Evolutionary conservation across 2,113 vertebrate genomes (phyloP).

Genomic region (Zingel zingel): DNA sequence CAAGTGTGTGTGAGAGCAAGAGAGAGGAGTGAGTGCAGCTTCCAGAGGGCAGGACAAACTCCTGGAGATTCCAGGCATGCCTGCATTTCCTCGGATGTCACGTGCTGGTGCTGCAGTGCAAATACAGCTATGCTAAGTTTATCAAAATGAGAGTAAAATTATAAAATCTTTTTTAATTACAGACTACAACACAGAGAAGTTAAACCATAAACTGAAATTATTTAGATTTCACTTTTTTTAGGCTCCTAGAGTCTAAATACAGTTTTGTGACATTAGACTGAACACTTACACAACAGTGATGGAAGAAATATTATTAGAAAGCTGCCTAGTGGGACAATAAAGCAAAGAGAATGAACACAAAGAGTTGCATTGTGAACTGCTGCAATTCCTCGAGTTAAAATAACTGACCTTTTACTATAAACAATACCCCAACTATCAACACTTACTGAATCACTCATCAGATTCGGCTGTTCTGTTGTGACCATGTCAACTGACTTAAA

Average conservation of each 20-base stretch:
- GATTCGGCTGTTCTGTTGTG: constrained; percentile 16
- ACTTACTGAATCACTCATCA: constrained; percentile 50
- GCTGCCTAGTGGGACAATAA: constrained; percentile 26
- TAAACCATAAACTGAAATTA: neutral
- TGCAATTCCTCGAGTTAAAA: constrained; percentile 47
- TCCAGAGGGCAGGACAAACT: constrained; percentile 64
- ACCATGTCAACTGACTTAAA: constrained; percentile 21
- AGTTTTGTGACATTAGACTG: constrained; percentile 18
- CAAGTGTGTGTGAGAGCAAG: constrained; percentile 59
- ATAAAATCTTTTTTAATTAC: neutral
- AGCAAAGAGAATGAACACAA: constrained; percentile 45
- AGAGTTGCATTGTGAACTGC: constrained; percentile 40
- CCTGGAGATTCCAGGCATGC: constrained; percentile 82
- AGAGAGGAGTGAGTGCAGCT: constrained; percentile 25
- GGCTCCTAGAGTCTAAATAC: neutral
- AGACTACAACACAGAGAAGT: neutral
- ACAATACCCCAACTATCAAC: constrained; percentile 63
- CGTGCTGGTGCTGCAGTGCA: constrained; percentile 61
- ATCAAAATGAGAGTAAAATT: neutral
- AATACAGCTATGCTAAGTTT: constrained; percentile 42
- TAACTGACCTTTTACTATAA: constrained; percentile 62
- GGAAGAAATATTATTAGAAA: constrained; percentile 53
- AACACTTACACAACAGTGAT: neutral
- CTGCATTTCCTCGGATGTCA: constrained; percentile 76
- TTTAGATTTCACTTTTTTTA: neutral